Base-by-base conservation (phyloP, 2,888 invertebrate genomes). In the Drosophila parthenogenetica region DNA sequence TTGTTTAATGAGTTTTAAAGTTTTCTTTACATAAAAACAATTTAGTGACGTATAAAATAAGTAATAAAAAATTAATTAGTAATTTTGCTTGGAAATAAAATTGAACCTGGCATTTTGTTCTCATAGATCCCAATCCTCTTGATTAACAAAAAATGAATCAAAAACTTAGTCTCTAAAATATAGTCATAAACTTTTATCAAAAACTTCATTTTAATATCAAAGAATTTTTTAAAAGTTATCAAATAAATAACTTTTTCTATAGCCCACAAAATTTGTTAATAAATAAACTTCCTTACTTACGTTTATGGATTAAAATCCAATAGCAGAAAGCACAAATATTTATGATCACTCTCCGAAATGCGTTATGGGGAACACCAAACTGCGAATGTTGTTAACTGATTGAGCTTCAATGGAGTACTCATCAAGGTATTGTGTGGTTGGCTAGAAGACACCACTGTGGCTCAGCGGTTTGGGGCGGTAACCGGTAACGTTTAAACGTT, bases 381-480 rank as follows among this genome's bases (percentile, higher is more conserved):
- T 32, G 55, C 39, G 61, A 77, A 77, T 72, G 85, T 77, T 83
- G 79, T 83, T 79, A 77, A 80, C 84, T 87, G 89, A 77, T 87
- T 82, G 84, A 85, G 81, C 72, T 75, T 69, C 78, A 90, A 90
- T 77, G 76, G 78, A 77, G 71, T 83, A 88, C 89, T 90, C 80
- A 79, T 81, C 76, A 78, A 75, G 75, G 69, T 63, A 71, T 76
- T 73, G 72, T 75, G 73, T 25, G 46, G 46, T 17, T 60, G 25
- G 16, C 40, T 22, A 14, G 51, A 57, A 60, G 37, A 69, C 75
- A 62, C 45, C 55, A 57, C 69, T 50, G 45, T 22, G 50, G 11
- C 11, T 29, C 14, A 29, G 5, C 7, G 37, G 39, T n/a, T n/a
- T 40, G 48, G 37, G 54, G 70, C 49, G 69, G 59, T 40, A 43